These are phyloP conservation scores for Plectrocnemia conspersa DNA, from an alignment of 1,140 invertebrate genomes.

Conservation along the genomic window DNA sequence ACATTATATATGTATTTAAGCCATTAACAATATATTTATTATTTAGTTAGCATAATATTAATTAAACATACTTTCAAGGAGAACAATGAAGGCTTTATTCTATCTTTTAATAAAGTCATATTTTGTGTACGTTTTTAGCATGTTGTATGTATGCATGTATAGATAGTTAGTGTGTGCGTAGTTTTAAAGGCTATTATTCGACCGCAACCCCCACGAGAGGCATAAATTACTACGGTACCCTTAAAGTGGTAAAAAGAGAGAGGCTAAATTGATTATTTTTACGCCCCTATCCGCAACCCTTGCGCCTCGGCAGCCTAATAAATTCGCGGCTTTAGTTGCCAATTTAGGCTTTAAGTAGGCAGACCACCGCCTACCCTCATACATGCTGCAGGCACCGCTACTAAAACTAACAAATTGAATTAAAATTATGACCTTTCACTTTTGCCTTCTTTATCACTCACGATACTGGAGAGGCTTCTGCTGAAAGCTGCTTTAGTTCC, in stretches of 20 bases:
- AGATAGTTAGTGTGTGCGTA: neutral
- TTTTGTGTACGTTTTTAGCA: too few relatives aligned
- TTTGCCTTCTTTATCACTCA: neutral
- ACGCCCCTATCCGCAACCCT: conserved; percentile 2
- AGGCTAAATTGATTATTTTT: conserved; percentile 23
- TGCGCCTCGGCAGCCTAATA: conserved; percentile 6
- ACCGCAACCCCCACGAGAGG: neutral
- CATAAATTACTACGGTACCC: conserved; percentile 19
- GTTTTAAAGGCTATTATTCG: conserved; percentile 12
- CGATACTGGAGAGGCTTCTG: too few relatives aligned
- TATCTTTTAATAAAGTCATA: too few relatives aligned
- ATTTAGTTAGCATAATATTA: too few relatives aligned
- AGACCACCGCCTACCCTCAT: conserved; percentile 5
- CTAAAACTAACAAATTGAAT: conserved; percentile 22
- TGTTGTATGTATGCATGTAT: too few relatives aligned
- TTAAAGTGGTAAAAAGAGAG: neutral
- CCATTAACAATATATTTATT: too few relatives aligned
- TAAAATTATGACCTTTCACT: conserved; percentile 13
- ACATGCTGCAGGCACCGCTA: conserved; percentile 3
- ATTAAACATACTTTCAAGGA: too few relatives aligned
- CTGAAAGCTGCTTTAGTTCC: too few relatives aligned
- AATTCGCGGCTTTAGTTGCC: conserved; percentile 21
- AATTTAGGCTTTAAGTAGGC: conserved; percentile 15
- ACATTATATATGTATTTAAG: too few relatives aligned
- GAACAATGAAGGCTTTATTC: too few relatives aligned